phyloP scores from a whole-genome alignment of 2,888 invertebrate genomes.

The Drosophila tanythrix region DNA sequence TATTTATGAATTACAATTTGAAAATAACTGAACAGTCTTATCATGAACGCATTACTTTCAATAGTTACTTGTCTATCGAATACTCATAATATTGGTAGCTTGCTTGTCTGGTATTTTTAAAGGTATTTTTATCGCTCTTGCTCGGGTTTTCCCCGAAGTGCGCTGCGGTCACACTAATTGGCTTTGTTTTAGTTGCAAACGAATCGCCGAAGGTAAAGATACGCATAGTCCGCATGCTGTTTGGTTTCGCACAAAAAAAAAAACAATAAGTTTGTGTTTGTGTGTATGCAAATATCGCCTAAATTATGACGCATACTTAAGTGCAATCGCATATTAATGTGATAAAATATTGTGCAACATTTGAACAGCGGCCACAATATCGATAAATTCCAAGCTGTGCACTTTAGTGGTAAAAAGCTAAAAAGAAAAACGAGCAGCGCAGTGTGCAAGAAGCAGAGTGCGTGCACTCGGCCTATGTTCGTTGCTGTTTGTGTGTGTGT shows the following conservation, averaged over 20 bases:
- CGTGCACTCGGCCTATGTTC: conserved; percentile 60
- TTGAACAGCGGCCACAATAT: conserved; percentile 36
- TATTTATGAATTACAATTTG: not conserved
- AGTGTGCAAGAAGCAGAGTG: conserved; percentile 53
- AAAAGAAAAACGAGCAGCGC: conserved; percentile 29
- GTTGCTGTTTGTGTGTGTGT: conserved; percentile 30
- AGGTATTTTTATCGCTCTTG: not conserved
- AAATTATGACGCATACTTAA: conserved; percentile 71
- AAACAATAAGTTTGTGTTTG: conserved; percentile 38
- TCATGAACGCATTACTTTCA: not conserved
- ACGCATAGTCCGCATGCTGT: conserved; percentile 5
- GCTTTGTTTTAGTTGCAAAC: conserved; percentile 49
- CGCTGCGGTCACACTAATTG: conserved; percentile 31
- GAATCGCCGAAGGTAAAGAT: conserved; percentile 59
- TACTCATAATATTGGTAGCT: not conserved
- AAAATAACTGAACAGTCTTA: not conserved
- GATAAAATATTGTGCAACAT: conserved; percentile 57
- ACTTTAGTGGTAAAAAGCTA: conserved; percentile 25
- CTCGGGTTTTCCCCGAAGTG: not conserved
- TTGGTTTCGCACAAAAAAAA: conserved; percentile 42
- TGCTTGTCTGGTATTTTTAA: conserved; percentile 17
- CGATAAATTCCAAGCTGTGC: conserved; percentile 31
- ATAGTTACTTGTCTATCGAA: conserved; percentile 4
- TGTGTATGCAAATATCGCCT: conserved; percentile 56
- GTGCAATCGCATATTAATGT: conserved; percentile 54